Base-by-base conservation (phyloP, 2,113 vertebrate genomes). In the Etheostoma cragini region DNA sequence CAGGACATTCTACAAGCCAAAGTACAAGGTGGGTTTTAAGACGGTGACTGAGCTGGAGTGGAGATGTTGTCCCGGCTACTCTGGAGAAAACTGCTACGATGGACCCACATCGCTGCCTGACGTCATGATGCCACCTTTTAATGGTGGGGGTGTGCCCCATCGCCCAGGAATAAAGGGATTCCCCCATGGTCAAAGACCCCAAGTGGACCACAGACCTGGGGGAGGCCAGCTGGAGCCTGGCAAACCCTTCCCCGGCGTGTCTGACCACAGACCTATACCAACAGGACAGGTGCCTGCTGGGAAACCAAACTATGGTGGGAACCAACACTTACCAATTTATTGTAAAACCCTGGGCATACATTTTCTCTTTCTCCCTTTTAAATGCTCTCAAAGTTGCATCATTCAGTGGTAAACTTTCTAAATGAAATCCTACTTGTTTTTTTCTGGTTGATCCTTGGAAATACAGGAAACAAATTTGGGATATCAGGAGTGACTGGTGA, bases 1-100 rank as follows among this genome's bases (percentile, higher is more conserved):
- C 91, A 97, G 95, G 84, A 97, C 96, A 0, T 96, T 97, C 90
- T 96, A 95, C 91, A 98, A 97, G 78, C 97, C 98, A 83, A 97
- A 88, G 22, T 99, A 99, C 93, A 99, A 97, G 91, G 92, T 98
- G 54, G 98, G 97, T 45, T 96, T 96, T 89, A 99, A 98, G 91
- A 96, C 95, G 0, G 96, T 99, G 92, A 98, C 97, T 0, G 97
- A 99, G 72, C 94, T 99, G 19, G 95, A 97, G 87, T 99, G 98
- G 98, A 96, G 96, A 42, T 99, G 98, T 85, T 99, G 98, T 79
- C 98, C 97, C 0, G 97, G 98, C 49, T 95, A 95, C 87, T 91
- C 96, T 60, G 98, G 98, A 83, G 96, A 97, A 90, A 94, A 92
- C 72, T 99, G 98, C 87, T 91, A 96, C 0, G 96, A 97, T 67